Percentiles rank a stretch among this genome's conserved stretches.
Conservation (phyloP, 2,113 vertebrate genomes). For the Mastomys natalensis region DNA sequence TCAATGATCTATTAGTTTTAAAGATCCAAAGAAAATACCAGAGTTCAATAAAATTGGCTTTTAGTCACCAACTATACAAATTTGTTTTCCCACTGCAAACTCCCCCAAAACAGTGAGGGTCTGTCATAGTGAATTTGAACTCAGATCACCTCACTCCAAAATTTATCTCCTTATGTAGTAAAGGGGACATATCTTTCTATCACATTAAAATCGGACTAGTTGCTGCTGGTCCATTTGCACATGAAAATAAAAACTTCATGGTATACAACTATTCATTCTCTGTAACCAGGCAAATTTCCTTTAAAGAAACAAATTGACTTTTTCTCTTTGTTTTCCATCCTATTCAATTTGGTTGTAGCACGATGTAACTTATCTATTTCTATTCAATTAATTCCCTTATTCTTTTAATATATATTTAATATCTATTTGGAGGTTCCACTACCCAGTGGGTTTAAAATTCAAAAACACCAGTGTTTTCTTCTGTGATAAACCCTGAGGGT, state of each 20-base stretch:
- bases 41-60: neutral
- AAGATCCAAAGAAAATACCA: neutral
- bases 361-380: neutral
- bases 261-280: neutral
- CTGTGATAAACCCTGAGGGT: neutral
- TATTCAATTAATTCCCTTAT: neutral
- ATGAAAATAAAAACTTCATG: constrained; percentile 1
- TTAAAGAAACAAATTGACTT: neutral
- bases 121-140: neutral
- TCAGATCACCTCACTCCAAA: neutral
- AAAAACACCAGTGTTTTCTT: neutral
- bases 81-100: neutral
- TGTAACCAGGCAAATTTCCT: neutral
- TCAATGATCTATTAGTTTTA: constrained; percentile 36
- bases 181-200: neutral
- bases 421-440: neutral
- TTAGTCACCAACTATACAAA: neutral
- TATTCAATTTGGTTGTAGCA: neutral
- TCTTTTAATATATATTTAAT: neutral
- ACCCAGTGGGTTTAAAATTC: constrained; percentile 29
- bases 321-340: neutral
- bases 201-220: neutral
- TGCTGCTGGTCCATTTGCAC: neutral
- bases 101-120: neutral
- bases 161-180: neutral